Percentiles rank a stretch among this genome's conserved stretches.
These are phyloP conservation scores for Coregonus clupeaformis DNA, from an alignment of 2,113 vertebrate species.

Conservation along the genomic window DNA sequence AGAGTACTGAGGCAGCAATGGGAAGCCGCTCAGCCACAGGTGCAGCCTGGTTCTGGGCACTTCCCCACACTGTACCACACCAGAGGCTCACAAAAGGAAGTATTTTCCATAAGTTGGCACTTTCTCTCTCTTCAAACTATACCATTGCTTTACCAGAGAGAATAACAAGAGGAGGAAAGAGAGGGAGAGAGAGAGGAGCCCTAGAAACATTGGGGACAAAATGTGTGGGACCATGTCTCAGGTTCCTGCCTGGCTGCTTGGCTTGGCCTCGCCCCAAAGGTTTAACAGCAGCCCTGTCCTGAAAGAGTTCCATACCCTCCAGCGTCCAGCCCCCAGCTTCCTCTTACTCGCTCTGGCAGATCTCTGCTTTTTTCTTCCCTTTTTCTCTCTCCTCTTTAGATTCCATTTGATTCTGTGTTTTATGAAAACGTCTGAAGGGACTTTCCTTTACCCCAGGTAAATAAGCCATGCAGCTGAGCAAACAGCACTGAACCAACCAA, in stretches of 20 bases:
- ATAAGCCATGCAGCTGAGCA: slow-evolving; percentile 93
- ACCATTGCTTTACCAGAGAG: slow-evolving; percentile 8
- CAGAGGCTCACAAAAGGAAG: slow-evolving; percentile 46
- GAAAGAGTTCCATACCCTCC: slow-evolving; percentile 71
- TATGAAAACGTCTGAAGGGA: slow-evolving; percentile 79
- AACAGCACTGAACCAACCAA: slow-evolving; percentile 75
- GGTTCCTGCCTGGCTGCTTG: slow-evolving; percentile 80
- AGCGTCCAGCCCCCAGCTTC: not conserved
- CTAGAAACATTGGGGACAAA: slow-evolving; percentile 35
- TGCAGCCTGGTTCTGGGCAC: slow-evolving; percentile 57
- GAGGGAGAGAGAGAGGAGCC: slow-evolving; percentile 37
- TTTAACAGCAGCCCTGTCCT: slow-evolving; percentile 76
- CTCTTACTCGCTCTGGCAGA: slow-evolving; percentile 41
- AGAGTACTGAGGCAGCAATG: slow-evolving; percentile 44
- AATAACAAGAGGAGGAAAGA: not conserved
- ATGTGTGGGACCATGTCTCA: slow-evolving; percentile 65
- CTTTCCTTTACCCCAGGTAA: slow-evolving; percentile 88
- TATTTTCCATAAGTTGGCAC: slow-evolving; percentile 59
- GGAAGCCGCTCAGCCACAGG: slow-evolving; percentile 58
- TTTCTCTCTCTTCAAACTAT: slow-evolving; percentile 43
- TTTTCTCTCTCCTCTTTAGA: slow-evolving; percentile 71
- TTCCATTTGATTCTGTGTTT: slow-evolving; percentile 60
- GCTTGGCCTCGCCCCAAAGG: slow-evolving; percentile 77
- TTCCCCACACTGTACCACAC: slow-evolving; percentile 47
- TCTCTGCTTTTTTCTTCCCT: slow-evolving; percentile 68